A percentile compares a stretch with the other conserved stretches of the same genome.
Evolutionary conservation across 1,140 invertebrate species (phyloP).

Genomic region (Brachionus koreanus): DNA sequence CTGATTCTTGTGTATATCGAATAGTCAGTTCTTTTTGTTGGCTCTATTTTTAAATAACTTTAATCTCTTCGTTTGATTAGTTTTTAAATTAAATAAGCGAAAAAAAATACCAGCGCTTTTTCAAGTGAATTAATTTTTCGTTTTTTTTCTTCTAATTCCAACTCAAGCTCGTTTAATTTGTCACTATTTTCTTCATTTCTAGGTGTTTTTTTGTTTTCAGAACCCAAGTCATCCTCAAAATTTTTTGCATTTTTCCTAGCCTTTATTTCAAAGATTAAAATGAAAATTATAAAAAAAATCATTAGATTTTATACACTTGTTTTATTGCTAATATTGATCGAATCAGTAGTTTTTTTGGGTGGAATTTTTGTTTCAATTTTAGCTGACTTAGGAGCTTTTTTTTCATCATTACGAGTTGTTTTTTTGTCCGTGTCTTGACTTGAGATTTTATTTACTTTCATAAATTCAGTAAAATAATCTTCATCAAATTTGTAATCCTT

Average conservation of each 20-base stretch:
- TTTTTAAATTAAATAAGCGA: not conserved
- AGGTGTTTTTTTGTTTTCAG: not conserved
- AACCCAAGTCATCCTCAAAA: not conserved
- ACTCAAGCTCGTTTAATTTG: slow-evolving; percentile 53
- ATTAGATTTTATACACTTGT: not conserved
- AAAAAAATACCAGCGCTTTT: slow-evolving; percentile 54
- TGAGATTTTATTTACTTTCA: not conserved
- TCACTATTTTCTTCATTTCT: slow-evolving; percentile 5
- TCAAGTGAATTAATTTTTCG: slow-evolving; percentile 55
- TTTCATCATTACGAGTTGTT: not conserved
- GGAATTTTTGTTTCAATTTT: not conserved
- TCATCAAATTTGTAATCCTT: slow-evolving; percentile 25
- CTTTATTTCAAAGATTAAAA: not conserved
- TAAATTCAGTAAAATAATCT: not conserved
- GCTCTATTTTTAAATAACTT: slow-evolving; percentile 47
- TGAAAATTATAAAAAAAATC: not conserved
- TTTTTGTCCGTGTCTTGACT: not conserved
- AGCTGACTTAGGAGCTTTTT: not conserved
- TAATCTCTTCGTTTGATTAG: not conserved
- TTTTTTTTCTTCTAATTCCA: slow-evolving; percentile 57
- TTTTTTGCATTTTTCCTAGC: not conserved
- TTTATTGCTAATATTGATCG: not conserved
- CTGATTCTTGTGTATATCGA: slow-evolving; percentile 57
- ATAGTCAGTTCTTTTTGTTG: slow-evolving; percentile 58
- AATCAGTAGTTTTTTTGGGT: not conserved